Evolutionary conservation across 2,888 invertebrate genomes (phyloP).

Genomic region (Volucella inanis): DNA sequence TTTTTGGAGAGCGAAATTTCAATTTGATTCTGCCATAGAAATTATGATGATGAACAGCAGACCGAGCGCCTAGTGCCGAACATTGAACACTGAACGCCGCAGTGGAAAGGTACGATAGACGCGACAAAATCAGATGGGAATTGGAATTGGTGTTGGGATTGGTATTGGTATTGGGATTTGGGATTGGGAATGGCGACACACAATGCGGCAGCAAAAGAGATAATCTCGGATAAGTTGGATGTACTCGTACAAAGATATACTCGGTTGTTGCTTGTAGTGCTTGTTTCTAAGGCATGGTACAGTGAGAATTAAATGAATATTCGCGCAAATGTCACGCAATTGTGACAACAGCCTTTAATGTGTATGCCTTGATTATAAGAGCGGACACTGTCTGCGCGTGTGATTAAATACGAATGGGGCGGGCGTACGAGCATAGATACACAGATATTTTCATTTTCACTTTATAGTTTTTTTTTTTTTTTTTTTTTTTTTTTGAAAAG

Average conservation of each 20-base stretch:
- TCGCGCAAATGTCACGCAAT: conserved; percentile 54
- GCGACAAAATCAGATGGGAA: background rate
- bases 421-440: background rate
- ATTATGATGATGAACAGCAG: conserved; percentile 27
- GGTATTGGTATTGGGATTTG: background rate
- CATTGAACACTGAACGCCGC: background rate
- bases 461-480: too few relatives aligned
- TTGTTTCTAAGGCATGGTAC: conserved; percentile 10
- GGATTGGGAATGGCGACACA: background rate
- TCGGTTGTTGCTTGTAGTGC: conserved; percentile 2
- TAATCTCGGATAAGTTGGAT: conserved; percentile 67
- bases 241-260: conserved; percentile 38
- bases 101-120: background rate
- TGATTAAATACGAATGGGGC: background rate
- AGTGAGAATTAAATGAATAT: conserved; percentile 37
- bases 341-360: conserved; percentile 52
- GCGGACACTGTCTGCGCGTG: conserved; percentile 11
- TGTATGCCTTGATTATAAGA: conserved; percentile 45
- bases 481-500: too few relatives aligned
- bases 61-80: background rate
- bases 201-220: conserved; percentile 25
- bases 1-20: conserved; percentile 41
- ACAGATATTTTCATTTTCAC: too few relatives aligned
- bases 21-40: conserved; percentile 53
- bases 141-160: background rate